These are phyloP conservation scores for Pogonomyrmex barbatus DNA, from an alignment of 1,140 invertebrate species.

Conservation along the genomic window DNA sequence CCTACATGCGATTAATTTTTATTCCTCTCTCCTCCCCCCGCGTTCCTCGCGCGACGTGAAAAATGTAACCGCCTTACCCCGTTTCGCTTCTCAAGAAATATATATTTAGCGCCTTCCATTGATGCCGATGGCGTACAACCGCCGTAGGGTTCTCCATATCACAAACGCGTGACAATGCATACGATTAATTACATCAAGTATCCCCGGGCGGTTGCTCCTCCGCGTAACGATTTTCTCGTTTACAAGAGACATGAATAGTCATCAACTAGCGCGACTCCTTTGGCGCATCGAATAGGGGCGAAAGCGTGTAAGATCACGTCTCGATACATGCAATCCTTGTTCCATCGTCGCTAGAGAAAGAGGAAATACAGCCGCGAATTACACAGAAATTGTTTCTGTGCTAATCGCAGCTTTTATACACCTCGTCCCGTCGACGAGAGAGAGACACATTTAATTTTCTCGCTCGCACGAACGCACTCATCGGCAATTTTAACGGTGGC, in stretches of 20 bases:
- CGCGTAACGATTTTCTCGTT: slow-evolving; percentile 43
- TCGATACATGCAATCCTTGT: background rate
- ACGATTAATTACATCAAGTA: slow-evolving; percentile 81
- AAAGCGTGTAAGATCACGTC: background rate
- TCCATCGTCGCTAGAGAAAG: background rate
- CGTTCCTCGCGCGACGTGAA: background rate
- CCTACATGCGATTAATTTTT: background rate
- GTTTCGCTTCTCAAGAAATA: slow-evolving; percentile 6
- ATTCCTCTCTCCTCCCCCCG: background rate
- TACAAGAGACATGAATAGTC: slow-evolving; percentile 43
- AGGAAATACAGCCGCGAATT: background rate
- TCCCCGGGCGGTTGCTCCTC: slow-evolving; percentile 27
- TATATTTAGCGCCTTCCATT: background rate
- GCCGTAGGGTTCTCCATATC: background rate
- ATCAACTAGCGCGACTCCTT: slow-evolving; percentile 31
- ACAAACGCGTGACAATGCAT: slow-evolving; percentile 53
- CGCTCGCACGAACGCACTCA: background rate
- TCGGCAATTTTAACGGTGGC: slow-evolving; percentile 4
- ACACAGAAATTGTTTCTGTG: background rate
- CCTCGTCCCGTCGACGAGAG: background rate
- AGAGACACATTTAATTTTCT: background rate
- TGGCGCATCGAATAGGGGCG: background rate
- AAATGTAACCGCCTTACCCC: background rate
- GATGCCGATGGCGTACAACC: background rate
- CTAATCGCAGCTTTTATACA: background rate